A percentile compares a stretch with the other conserved stretches of the same genome.
phyloP scores from a whole-genome alignment of 2,888 invertebrate genomes.

The Trichacis sp. region DNA sequence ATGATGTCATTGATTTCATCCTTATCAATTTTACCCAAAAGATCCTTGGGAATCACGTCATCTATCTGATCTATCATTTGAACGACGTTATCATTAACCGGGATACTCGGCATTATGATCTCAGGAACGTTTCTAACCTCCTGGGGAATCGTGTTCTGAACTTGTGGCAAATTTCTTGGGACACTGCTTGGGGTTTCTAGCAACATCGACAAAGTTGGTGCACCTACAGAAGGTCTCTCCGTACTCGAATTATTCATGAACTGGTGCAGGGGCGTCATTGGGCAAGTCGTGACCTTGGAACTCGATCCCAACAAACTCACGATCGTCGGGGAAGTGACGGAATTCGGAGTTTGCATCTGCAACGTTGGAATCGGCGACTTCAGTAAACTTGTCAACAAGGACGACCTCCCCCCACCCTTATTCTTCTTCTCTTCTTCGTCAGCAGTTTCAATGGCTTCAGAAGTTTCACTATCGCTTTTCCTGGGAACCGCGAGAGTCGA shows the following conservation, averaged over 20 bases:
- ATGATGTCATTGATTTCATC: conserved; percentile 67
- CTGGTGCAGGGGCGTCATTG: conserved; percentile 70
- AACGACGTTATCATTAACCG: conserved; percentile 57
- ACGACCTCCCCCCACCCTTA: conserved; percentile 68
- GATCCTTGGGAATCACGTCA: conserved; percentile 62
- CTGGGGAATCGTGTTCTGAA: conserved; percentile 34
- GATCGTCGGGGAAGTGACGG: conserved; percentile 70
- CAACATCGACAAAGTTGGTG: conserved; percentile 82
- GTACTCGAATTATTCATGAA: conserved; percentile 63
- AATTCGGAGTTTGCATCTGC: conserved; percentile 58
- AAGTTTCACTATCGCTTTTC: conserved; percentile 43
- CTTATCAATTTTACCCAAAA: conserved; percentile 62
- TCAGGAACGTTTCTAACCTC: conserved; percentile 40
- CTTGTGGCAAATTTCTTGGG: conserved; percentile 55
- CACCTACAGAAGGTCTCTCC: conserved; percentile 76
- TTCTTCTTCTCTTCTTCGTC: conserved; percentile 61
- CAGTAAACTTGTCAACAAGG: conserved; percentile 84
- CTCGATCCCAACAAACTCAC: conserved; percentile 71
- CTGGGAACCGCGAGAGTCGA: conserved; percentile 44
- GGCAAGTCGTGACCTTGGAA: conserved; percentile 58
- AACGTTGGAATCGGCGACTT: conserved; percentile 76
- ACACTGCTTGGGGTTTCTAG: conserved; percentile 71
- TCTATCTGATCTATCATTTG: conserved; percentile 64
- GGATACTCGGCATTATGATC: conserved; percentile 43
- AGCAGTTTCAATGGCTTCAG: conserved; percentile 41